Evolutionary conservation across 2,888 invertebrate species (phyloP), one percentile per base, ranked within the genome.

Genomic region (Spilarctia lutea): DNA sequence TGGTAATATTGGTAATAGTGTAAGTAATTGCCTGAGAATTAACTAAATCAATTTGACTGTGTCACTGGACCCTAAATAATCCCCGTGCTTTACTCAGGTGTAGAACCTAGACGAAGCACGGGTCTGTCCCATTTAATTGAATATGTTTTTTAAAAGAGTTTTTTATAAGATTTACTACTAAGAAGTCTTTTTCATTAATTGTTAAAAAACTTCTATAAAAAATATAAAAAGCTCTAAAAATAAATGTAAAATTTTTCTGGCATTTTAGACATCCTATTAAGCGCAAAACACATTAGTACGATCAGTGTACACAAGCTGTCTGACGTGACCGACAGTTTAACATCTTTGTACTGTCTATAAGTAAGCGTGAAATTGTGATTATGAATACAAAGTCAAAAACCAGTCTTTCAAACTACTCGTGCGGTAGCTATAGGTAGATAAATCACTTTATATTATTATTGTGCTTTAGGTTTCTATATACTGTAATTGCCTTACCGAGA

Each of bases 341-440:
- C 91, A 87, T 91, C 91, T 91, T 90, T 89, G 89, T 90, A 89
- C 90, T 90, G 87, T 90, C 89, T 88, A 90, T 92, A 92, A 94
- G 89, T 89, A 92, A 89, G 93, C 94, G 93, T 95, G 94, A 94
- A 94, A 94, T 94, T 92, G 89, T 94, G 91, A 94, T 94, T 94
- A 94, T 92, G 86, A 91, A 90, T 63, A 30, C 63, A 30, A 56
- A 56, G 52, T 56, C 88, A 91, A 91, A 92, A 91, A 91, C 88
- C 86, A 81, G 86, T 86, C 75, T 87, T 89, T 88, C 86, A 86
- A 89, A 90, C 86, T 79, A 83, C 76, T 79, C 79, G 75, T 77
- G 78, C 71, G 80, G 75, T 79, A 68, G 80, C 74, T 79, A 66
- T 82, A 83, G 80, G 79, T 83, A 63, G 18, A 30, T 63, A 16